Evolutionary conservation across 2,888 invertebrate species (phyloP).

Genomic region (Xanthia icteritia): DNA sequence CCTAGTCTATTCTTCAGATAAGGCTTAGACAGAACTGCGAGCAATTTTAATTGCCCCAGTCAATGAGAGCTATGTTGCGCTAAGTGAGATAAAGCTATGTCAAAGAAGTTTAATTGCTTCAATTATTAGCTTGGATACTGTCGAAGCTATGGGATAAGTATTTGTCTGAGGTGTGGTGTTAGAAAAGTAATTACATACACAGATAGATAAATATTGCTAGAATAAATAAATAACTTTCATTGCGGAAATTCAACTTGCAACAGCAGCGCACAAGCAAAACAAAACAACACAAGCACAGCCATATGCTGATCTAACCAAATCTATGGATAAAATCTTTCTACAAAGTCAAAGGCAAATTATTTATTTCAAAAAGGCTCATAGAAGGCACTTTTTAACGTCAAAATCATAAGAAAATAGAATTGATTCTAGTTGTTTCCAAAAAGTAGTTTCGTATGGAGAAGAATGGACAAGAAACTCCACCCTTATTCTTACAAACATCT

Average conservation of each 20-base stretch:
- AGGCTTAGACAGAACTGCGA: constrained; percentile 44
- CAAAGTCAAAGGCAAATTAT: neutral
- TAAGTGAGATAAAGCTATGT: constrained; percentile 26
- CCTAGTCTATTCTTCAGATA: constrained; percentile 47
- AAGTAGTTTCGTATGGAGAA: neutral
- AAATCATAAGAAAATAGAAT: neutral
- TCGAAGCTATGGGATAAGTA: constrained; percentile 23
- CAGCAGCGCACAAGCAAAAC: neutral
- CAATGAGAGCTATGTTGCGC: constrained; percentile 33
- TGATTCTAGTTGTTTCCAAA: neutral
- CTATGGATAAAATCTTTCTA: neutral
- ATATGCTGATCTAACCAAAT: neutral
- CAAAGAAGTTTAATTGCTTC: constrained; percentile 35
- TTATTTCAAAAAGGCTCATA: neutral
- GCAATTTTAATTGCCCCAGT: constrained; percentile 45
- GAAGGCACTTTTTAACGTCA: neutral
- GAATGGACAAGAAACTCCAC: neutral
- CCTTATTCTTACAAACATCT: neutral
- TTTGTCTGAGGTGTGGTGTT: constrained; percentile 10
- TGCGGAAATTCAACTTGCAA: neutral
- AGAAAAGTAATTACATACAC: constrained; percentile 1
- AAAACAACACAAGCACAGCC: too few species aligned
- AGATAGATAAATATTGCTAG: neutral
- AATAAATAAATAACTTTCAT: neutral
- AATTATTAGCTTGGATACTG: constrained; percentile 39